phyloP scores from a whole-genome alignment of 2,888 invertebrate genomes.

The Polia nebulosa region DNA sequence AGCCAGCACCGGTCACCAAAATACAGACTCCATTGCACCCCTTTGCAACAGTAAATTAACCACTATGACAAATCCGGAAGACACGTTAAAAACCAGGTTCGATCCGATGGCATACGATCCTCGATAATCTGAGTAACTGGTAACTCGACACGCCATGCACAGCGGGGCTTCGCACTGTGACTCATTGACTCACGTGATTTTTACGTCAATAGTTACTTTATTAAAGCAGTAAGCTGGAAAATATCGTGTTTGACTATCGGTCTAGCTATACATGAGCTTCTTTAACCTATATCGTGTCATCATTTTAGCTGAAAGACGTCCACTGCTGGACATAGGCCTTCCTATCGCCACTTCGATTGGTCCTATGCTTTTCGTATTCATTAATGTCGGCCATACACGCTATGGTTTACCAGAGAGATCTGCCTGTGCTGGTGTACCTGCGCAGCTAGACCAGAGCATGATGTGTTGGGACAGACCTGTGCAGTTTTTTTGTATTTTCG shows the following conservation, averaged over 20 bases:
- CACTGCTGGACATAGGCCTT: too few species aligned
- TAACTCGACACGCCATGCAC: constrained; percentile 62
- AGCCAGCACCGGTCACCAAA: constrained; percentile 14
- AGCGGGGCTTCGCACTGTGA: constrained; percentile 68
- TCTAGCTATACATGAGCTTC: background rate
- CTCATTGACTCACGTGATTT: constrained; percentile 59
- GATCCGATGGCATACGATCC: constrained; percentile 46
- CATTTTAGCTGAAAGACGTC: too few species aligned
- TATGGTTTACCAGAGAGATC: too few species aligned
- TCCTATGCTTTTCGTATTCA: too few species aligned
- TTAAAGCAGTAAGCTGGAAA: constrained; percentile 20
- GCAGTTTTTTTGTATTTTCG: too few species aligned
- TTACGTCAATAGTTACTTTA: constrained; percentile 37
- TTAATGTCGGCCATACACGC: too few species aligned
- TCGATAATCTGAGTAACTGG: constrained; percentile 66
- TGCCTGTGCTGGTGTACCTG: too few species aligned
- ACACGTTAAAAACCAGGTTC: constrained; percentile 52
- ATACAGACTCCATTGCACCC: constrained; percentile 19
- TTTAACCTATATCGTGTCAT: background rate
- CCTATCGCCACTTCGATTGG: too few species aligned
- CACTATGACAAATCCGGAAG: constrained; percentile 38
- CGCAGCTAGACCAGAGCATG: too few species aligned
- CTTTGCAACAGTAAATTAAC: constrained; percentile 23
- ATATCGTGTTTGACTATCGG: constrained; percentile 25
- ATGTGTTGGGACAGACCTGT: too few species aligned